A percentile compares a stretch with the other conserved stretches of the same genome.
phyloP scores from a whole-genome alignment of 1,140 invertebrate species.

The Homalodisca vitripennis region DNA sequence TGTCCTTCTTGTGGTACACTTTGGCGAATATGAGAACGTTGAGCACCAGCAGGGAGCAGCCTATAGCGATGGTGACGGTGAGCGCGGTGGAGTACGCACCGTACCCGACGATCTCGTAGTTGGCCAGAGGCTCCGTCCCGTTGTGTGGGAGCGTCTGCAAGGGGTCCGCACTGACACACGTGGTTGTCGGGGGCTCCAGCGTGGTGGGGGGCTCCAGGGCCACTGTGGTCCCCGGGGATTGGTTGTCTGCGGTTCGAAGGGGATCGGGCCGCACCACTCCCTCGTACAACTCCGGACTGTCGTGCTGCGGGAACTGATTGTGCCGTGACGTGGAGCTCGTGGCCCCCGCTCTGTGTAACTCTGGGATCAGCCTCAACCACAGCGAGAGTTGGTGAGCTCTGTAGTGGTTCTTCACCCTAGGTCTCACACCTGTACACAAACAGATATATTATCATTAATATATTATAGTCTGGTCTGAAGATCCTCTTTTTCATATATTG shows the following conservation, averaged over 20 bases:
- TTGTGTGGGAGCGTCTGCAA: slow-evolving; percentile 41
- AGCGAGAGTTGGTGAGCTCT: slow-evolving; percentile 87
- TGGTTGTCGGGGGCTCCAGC: slow-evolving; percentile 49
- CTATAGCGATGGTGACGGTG: slow-evolving; percentile 83
- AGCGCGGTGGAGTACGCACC: slow-evolving; percentile 77
- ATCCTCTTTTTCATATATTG: too few species aligned
- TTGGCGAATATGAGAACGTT: slow-evolving; percentile 92
- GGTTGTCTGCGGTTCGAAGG: slow-evolving; percentile 44
- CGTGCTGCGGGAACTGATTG: slow-evolving; percentile 78
- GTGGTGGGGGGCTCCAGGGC: slow-evolving; percentile 49
- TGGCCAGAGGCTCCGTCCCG: slow-evolving; percentile 65
- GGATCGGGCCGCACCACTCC: slow-evolving; percentile 76
- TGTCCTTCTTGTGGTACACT: slow-evolving; percentile 87
- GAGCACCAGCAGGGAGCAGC: slow-evolving; percentile 68
- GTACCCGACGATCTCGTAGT: slow-evolving; percentile 69
- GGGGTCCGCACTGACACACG: slow-evolving; percentile 13
- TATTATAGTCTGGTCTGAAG: too few species aligned
- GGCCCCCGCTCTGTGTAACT: slow-evolving; percentile 79
- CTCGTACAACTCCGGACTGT: slow-evolving; percentile 77
- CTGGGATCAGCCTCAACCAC: slow-evolving; percentile 86
- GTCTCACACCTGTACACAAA: slow-evolving; percentile 58
- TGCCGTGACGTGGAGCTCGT: slow-evolving; percentile 78
- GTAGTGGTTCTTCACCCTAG: slow-evolving; percentile 76
- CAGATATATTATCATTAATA: too few species aligned
- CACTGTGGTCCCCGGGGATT: slow-evolving; percentile 15